A percentile compares a stretch with the other conserved stretches of the same genome.
phyloP scores from a whole-genome alignment of 2,888 invertebrate species.

The Cataglyphis livida region DNA sequence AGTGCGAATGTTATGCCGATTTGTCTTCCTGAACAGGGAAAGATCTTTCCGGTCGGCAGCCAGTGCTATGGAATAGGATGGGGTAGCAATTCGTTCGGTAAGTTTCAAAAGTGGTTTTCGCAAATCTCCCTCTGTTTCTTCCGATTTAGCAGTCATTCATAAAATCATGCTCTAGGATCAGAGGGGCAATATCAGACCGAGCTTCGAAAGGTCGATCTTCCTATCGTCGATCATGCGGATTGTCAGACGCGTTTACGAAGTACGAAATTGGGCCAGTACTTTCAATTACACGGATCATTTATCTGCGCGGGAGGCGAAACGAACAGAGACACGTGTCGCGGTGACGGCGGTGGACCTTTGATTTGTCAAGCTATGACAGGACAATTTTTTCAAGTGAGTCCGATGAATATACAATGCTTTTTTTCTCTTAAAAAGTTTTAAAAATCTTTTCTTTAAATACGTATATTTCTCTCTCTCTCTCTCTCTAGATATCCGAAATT shows the following conservation, averaged over 20 bases:
- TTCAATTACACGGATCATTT: constrained; percentile 90
- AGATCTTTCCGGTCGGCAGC: constrained; percentile 85
- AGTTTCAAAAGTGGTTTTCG: constrained; percentile 65
- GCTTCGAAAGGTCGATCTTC: constrained; percentile 90
- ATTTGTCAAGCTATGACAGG: constrained; percentile 77
- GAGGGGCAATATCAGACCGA: constrained; percentile 88
- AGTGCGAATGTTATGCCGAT: constrained; percentile 90
- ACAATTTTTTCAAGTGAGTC: constrained; percentile 79
- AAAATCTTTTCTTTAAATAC: not conserved
- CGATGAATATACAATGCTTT: not conserved
- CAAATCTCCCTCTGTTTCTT: not conserved
- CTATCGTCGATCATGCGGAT: constrained; percentile 87
- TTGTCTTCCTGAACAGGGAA: constrained; percentile 88
- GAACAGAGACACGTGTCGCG: constrained; percentile 90
- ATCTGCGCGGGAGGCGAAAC: constrained; percentile 92
- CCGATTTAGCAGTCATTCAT: not conserved
- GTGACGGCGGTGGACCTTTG: constrained; percentile 83
- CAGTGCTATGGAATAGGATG: constrained; percentile 91
- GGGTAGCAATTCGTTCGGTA: constrained; percentile 91
- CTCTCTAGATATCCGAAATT: not conserved
- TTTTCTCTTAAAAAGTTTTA: not conserved
- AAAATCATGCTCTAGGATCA: constrained; percentile 70
- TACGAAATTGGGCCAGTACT: constrained; percentile 90
- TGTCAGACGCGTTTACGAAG: constrained; percentile 89
- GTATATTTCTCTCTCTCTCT: no score